Evolutionary conservation across 2,113 vertebrate genomes (phyloP).

Genomic region (Xyrauchen texanus): DNA sequence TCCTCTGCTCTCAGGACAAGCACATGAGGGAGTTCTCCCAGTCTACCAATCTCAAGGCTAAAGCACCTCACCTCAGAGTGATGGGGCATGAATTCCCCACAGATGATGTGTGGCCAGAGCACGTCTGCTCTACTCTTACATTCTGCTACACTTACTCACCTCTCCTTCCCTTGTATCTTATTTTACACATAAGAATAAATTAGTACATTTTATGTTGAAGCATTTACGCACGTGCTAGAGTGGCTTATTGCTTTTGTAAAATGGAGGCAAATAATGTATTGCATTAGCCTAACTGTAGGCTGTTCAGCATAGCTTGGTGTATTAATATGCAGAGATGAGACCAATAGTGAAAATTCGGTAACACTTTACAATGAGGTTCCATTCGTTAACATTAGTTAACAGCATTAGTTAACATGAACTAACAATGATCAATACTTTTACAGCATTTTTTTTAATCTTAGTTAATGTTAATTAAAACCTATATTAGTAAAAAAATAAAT

Average conservation of each 20-base stretch:
- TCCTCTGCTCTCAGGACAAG: conserved; percentile 66
- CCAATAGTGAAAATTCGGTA: background rate
- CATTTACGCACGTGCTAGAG: background rate
- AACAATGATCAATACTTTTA: too few species aligned
- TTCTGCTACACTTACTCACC: background rate
- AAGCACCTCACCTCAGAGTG: conserved; percentile 66
- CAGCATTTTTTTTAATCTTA: too few species aligned
- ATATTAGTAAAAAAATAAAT: too few species aligned
- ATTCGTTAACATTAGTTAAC: too few species aligned
- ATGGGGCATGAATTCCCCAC: conserved; percentile 64
- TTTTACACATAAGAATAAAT: background rate
- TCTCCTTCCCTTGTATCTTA: background rate
- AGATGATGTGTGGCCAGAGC: conserved; percentile 67
- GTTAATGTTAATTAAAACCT: too few species aligned
- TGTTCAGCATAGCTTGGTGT: too few species aligned
- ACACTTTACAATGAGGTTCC: too few species aligned
- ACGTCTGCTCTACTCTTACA: background rate
- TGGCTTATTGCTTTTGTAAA: too few species aligned
- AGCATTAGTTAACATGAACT: too few species aligned
- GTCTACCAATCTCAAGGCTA: conserved; percentile 38
- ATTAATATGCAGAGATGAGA: too few species aligned
- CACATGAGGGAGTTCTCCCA: conserved; percentile 68
- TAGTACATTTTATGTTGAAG: background rate
- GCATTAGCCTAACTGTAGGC: too few species aligned
- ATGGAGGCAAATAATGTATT: too few species aligned